A percentile compares a stretch with the other conserved stretches of the same genome.
Conservation (phyloP, 53 echinoderm and acorn worm genomes). For the Paracentrotus lividus region DNA sequence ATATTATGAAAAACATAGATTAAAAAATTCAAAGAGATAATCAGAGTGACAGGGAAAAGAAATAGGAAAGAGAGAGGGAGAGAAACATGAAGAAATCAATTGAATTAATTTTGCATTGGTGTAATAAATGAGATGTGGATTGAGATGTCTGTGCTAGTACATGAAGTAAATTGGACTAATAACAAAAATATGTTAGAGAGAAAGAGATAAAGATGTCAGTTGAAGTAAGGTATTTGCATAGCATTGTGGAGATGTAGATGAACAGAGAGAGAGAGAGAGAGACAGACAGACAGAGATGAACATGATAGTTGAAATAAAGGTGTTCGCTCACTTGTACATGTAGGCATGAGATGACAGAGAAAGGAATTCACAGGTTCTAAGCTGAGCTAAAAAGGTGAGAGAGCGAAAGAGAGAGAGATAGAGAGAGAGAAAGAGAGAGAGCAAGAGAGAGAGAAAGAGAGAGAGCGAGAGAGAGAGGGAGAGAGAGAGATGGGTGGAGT, state of each 20-base stretch:
- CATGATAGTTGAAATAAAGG: too few relatives aligned
- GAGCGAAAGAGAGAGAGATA: too few relatives aligned
- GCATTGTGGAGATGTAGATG: too few relatives aligned
- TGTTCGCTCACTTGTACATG: too few relatives aligned
- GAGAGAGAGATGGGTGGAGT: neutral
- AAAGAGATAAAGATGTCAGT: too few relatives aligned
- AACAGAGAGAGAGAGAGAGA: neutral
- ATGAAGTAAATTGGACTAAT: neutral
- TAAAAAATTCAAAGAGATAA: neutral
- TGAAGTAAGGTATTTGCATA: too few relatives aligned
- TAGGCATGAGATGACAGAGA: too few relatives aligned
- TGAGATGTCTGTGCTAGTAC: neutral
- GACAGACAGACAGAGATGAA: too few relatives aligned
- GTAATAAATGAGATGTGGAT: too few relatives aligned
- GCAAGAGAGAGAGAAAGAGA: constrained; percentile 9
- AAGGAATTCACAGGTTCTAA: too few relatives aligned
- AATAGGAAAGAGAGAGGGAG: neutral
- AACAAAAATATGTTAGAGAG: neutral
- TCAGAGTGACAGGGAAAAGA: neutral
- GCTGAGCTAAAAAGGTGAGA: too few relatives aligned
- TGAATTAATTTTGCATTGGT: neutral
- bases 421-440: neutral
- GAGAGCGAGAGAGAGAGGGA: constrained; percentile 34
- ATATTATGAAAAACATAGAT: neutral
- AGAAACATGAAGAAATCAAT: neutral